Percentiles rank a stretch among this genome's conserved stretches.
phyloP scores from a whole-genome alignment of 1,140 invertebrate species.

The Drosophila kikkawai region DNA sequence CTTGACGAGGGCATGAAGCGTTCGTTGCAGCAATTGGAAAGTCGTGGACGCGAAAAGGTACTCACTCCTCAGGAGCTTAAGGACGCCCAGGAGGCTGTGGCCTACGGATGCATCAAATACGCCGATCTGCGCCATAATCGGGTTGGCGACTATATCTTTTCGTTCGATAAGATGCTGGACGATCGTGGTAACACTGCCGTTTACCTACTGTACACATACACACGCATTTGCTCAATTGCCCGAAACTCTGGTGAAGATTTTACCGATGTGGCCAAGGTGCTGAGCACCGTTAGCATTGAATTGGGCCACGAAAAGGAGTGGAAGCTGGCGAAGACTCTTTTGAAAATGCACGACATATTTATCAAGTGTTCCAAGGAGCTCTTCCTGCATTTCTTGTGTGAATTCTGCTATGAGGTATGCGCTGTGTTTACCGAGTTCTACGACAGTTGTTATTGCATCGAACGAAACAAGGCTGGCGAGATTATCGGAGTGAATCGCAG shows the following conservation, averaged over 20 bases:
- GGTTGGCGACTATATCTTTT: constrained; percentile 98
- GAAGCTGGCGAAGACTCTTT: constrained; percentile 95
- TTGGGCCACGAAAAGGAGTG: constrained; percentile 97
- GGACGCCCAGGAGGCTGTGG: constrained; percentile 94
- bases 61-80: constrained; percentile 94
- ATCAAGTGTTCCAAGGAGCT: constrained; percentile 94
- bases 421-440: constrained; percentile 98
- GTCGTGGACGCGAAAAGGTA: constrained; percentile 95
- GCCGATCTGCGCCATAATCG: constrained; percentile 98
- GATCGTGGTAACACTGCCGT: constrained; percentile 99
- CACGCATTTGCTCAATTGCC: constrained; percentile 96
- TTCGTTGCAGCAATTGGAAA: constrained; percentile 93
- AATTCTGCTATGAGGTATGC: constrained; percentile 98
- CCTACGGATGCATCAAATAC: constrained; percentile 99
- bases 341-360: constrained; percentile 95
- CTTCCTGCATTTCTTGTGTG: constrained; percentile 95
- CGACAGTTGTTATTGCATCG: constrained; percentile 98
- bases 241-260: constrained; percentile 90
- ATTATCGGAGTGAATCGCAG: constrained; percentile 94
- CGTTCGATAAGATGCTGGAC: constrained; percentile 99
- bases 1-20: constrained; percentile 97
- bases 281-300: constrained; percentile 78
- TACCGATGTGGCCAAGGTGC: constrained; percentile 86
- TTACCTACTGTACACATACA: constrained; percentile 98
- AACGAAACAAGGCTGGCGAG: constrained; percentile 92